Conservation (phyloP, 2,797 vertebrate species). For the Sebastes aleutianus region DNA sequence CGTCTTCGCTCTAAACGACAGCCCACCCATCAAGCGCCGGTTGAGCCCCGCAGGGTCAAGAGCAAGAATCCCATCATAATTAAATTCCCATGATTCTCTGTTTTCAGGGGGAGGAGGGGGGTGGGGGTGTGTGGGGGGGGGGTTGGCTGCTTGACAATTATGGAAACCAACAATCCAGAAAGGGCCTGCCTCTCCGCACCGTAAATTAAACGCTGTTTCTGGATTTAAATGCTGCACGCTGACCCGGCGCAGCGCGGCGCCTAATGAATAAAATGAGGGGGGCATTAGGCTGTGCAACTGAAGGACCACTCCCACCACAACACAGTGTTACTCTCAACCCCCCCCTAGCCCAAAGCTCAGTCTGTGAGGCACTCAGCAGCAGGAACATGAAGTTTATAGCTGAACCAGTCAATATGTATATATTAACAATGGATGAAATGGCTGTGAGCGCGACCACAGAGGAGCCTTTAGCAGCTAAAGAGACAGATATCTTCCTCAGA, state of each 20-base stretch:
- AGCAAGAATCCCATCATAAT: constrained; percentile 78
- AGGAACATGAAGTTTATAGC: not conserved
- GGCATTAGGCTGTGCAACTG: not conserved
- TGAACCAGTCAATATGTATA: not conserved
- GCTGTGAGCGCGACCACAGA: too few species aligned
- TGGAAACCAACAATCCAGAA: constrained; percentile 95
- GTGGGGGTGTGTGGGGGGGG: not conserved
- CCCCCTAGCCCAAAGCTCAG: too few species aligned
- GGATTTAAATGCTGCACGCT: constrained; percentile 46
- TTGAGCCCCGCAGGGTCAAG: constrained; percentile 72
- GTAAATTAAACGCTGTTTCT: constrained; percentile 85
- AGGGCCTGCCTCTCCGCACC: constrained; percentile 83
- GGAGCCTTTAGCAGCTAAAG: not conserved
- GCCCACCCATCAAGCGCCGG: constrained; percentile 61
- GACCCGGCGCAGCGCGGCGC: constrained; percentile 54
- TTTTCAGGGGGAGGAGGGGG: constrained; percentile 5
- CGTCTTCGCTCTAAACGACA: constrained; percentile 24
- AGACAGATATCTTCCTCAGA: not conserved
- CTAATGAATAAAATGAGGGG: constrained; percentile 77
- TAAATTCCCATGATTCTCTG: constrained; percentile 75
- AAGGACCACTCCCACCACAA: not conserved
- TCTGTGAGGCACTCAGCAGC: too few species aligned
- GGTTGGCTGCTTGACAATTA: constrained; percentile 85
- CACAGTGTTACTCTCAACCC: too few species aligned
- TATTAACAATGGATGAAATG: too few species aligned